These are phyloP conservation scores for Matsumurasca onukii DNA, from an alignment of 1,140 invertebrate genomes.

Conservation along the genomic window DNA sequence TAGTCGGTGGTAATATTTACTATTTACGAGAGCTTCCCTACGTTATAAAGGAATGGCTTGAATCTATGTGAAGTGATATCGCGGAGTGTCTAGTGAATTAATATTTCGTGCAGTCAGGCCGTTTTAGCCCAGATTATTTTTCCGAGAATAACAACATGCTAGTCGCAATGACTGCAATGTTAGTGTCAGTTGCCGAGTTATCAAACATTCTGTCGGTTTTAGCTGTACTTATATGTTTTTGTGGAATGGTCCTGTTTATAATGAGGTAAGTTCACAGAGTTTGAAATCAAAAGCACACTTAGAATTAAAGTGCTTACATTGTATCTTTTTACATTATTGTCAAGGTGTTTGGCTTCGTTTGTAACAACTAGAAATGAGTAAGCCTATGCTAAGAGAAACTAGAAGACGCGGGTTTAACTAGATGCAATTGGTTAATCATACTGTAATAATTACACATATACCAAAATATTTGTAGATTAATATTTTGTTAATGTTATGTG, in stretches of 20 bases:
- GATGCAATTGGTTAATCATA: no score
- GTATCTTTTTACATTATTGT: no score
- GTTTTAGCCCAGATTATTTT: slow-evolving; percentile 10
- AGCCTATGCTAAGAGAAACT: no score
- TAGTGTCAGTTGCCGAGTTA: slow-evolving; percentile 65
- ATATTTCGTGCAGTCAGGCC: neutral
- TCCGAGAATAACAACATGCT: slow-evolving; percentile 42
- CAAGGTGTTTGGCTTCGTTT: no score
- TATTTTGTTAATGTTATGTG: no score
- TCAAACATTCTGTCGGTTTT: slow-evolving; percentile 70
- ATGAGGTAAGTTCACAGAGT: slow-evolving; percentile 56
- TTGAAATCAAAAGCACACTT: no score
- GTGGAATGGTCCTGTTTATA: slow-evolving; percentile 60
- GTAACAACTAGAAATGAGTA: no score
- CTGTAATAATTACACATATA: no score
- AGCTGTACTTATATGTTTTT: slow-evolving; percentile 63
- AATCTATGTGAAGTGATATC: slow-evolving; percentile 21
- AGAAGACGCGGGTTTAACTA: no score
- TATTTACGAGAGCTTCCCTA: neutral
- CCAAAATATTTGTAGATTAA: no score
- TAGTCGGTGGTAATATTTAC: neutral
- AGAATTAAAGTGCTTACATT: no score
- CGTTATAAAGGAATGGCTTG: slow-evolving; percentile 34
- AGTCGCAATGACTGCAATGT: slow-evolving; percentile 56
- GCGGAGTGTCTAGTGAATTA: slow-evolving; percentile 26